Percentiles rank a stretch among this genome's conserved stretches.
Conservation (phyloP, 2,113 vertebrate genomes). For the human (Homo sapiens) region GRCh38 chr12:118625501-118626000, state of each 20-base stretch:
- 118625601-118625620: neutral
- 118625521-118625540: neutral
- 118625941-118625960: neutral
- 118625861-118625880: neutral
- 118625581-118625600: neutral
- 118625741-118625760: neutral
- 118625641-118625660: neutral
- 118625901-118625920: neutral
- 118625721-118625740: neutral
- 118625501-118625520: neutral
- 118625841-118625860: neutral
- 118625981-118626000: neutral
- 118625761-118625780: no score
- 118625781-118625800: neutral
- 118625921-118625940: conserved; percentile 1
- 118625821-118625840: neutral
- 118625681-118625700: neutral
- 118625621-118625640: neutral
- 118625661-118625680: neutral
- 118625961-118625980: neutral
- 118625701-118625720: no score
- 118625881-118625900: neutral
- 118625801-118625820: neutral
- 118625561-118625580: neutral
- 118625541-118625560: neutral